phyloP scores from a whole-genome alignment of 1,140 invertebrate genomes.

The Drosophila nikananu region DNA sequence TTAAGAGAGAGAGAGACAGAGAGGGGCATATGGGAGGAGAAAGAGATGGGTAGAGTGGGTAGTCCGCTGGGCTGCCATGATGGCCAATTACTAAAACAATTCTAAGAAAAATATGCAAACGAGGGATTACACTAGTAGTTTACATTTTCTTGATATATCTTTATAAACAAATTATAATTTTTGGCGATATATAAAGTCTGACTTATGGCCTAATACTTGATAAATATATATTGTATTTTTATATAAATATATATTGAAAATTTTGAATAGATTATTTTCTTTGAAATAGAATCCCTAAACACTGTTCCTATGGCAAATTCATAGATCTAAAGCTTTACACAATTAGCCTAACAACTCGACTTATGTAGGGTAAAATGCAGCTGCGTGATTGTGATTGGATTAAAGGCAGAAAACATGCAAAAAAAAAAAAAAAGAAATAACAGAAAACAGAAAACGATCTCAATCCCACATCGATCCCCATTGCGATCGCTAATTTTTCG shows the following conservation, averaged over 20 bases:
- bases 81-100: constrained; percentile 81
- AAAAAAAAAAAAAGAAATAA: constrained; percentile 1
- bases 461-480: constrained; percentile 53
- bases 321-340: constrained; percentile 28
- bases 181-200: neutral
- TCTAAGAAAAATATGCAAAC: constrained; percentile 71
- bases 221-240: too few relatives aligned
- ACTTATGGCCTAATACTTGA: neutral
- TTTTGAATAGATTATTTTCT: neutral
- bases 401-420: constrained; percentile 48
- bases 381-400: constrained; percentile 84
- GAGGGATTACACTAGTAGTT: neutral
- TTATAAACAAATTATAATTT: neutral
- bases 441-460: constrained; percentile 16
- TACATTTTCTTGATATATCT: rapidly evolving
- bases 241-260: neutral
- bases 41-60: neutral
- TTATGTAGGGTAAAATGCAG: constrained; percentile 72
- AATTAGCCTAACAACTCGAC: constrained; percentile 76
- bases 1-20: neutral
- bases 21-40: neutral
- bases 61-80: constrained; percentile 61
- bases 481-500: constrained; percentile 82
- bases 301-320: neutral
- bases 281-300: neutral